Conservation (phyloP, 2,797 vertebrate genomes). For the Bradypus variegatus region DNA sequence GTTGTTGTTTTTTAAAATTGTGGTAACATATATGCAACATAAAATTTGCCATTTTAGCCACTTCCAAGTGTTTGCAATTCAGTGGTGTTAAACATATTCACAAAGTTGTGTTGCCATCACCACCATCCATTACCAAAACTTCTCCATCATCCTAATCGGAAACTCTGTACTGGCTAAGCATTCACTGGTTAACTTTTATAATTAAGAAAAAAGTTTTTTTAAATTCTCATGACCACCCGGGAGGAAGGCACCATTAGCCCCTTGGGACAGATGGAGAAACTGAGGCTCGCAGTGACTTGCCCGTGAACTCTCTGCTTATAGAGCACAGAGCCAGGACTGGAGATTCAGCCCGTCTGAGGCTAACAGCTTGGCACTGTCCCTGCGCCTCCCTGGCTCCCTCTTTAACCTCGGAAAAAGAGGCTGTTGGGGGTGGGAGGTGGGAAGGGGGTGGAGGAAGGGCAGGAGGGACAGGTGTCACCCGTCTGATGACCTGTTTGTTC, state of each 20-base stretch:
- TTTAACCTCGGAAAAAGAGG: not conserved
- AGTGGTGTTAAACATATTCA: too few relatives aligned
- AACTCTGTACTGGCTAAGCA: not conserved
- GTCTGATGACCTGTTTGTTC: slow-evolving; percentile 13
- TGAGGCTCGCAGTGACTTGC: not conserved
- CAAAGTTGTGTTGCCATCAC: too few relatives aligned
- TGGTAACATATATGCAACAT: too few relatives aligned
- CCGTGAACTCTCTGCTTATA: not conserved
- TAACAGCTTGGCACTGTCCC: accelerated
- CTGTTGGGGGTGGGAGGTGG: not conserved
- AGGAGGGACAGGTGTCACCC: not conserved
- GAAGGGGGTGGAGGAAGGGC: too few relatives aligned
- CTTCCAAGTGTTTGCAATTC: too few relatives aligned
- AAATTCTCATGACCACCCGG: too few relatives aligned
- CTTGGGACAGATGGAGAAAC: not conserved
- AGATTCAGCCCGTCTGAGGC: not conserved
- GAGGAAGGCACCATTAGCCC: too few relatives aligned
- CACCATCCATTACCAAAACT: too few relatives aligned
- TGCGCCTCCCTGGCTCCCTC: not conserved
- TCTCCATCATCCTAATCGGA: not conserved
- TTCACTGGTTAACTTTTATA: too few relatives aligned
- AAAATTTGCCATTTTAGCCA: too few relatives aligned
- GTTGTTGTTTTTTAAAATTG: too few relatives aligned
- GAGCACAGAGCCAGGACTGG: not conserved
- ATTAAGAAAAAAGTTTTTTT: too few relatives aligned